These are phyloP conservation scores for Apis mellifera DNA, from an alignment of 1,140 invertebrate species.

Conservation along the genomic window Amel_HAv3.1 CM009939.2:6788001-6788500, in stretches of 20 bases:
- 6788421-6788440: too few relatives aligned
- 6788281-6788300: background rate
- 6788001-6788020: constrained; percentile 36
- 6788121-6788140: constrained; percentile 81
- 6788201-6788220: constrained; percentile 46
- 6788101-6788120: constrained; percentile 82
- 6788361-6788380: too few relatives aligned
- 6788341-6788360: too few relatives aligned
- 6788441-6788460: background rate
- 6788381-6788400: too few relatives aligned
- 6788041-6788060: constrained; percentile 72
- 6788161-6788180: constrained; percentile 47
- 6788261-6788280: background rate
- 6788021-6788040: constrained; percentile 43
- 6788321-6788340: background rate
- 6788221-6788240: background rate
- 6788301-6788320: too few relatives aligned
- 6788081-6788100: constrained; percentile 81
- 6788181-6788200: constrained; percentile 39
- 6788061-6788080: constrained; percentile 77
- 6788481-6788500: background rate
- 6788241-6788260: background rate
- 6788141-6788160: constrained; percentile 71
- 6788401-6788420: too few relatives aligned
- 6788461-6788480: background rate